Conservation (phyloP, 2,797 vertebrate genomes). For the Micrastur ruficollis region DNA sequence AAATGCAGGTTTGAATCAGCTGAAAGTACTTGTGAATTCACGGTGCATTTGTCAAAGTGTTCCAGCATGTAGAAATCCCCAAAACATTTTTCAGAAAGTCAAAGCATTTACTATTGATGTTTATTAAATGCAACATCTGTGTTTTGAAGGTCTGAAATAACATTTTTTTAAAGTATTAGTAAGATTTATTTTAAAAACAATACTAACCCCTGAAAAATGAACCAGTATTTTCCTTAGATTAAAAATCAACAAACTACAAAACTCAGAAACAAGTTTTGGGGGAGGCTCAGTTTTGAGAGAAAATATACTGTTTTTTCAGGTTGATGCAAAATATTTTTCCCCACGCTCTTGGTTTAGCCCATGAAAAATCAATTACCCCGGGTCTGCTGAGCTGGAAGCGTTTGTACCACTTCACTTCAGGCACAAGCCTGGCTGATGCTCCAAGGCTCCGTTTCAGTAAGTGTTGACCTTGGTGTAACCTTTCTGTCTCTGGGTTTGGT, state of each 20-base stretch:
- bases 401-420: accelerated
- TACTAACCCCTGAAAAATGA: background rate
- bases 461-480: accelerated
- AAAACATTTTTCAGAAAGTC: background rate
- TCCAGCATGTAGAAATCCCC: background rate
- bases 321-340: background rate
- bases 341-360: background rate
- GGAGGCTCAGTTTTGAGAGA: background rate
- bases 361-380: accelerated
- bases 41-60: background rate
- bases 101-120: background rate
- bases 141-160: background rate
- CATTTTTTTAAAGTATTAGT: background rate
- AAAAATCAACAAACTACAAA: background rate
- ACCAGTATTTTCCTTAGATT: background rate
- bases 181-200: background rate
- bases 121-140: background rate
- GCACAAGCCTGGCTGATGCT: accelerated
- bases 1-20: background rate
- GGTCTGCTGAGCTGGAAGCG: background rate
- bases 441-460: accelerated
- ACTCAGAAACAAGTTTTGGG: background rate
- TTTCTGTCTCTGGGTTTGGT: background rate
- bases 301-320: background rate
- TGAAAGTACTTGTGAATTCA: background rate